These are phyloP conservation scores for Raphicerus campestris DNA, from an alignment of 2,113 vertebrate genomes.

Conservation along the genomic window DNA sequence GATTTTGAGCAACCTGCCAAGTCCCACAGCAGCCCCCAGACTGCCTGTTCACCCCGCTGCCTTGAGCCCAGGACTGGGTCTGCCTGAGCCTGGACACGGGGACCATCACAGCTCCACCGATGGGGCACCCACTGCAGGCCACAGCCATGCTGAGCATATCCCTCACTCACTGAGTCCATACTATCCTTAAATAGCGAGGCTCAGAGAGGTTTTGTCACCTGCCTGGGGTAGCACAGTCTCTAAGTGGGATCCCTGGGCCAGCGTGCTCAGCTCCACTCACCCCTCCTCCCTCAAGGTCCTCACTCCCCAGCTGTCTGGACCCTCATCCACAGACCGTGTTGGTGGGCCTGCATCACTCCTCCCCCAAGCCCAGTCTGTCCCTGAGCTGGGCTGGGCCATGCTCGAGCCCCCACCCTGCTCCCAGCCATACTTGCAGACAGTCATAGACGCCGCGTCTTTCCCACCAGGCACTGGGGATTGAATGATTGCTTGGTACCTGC, in stretches of 20 bases:
- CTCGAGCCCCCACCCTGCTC: neutral
- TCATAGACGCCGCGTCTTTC: slow-evolving; percentile 61
- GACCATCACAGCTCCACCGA: neutral
- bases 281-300: neutral
- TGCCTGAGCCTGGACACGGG: fast-evolving
- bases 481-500: slow-evolving; percentile 71
- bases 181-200: neutral
- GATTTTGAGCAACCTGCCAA: neutral
- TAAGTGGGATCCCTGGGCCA: neutral
- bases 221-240: neutral
- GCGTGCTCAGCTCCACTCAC: neutral
- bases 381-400: neutral
- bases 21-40: neutral
- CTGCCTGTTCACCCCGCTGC: fast-evolving
- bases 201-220: neutral
- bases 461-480: slow-evolving; percentile 63
- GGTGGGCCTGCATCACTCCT: neutral
- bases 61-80: neutral
- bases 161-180: neutral
- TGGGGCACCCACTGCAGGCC: neutral
- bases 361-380: neutral
- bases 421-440: neutral
- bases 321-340: fast-evolving
- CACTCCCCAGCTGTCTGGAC: neutral
- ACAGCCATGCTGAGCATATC: fast-evolving